These are phyloP conservation scores for Pogonophryne albipinna DNA, from an alignment of 2,797 vertebrate genomes.

Conservation along the genomic window DNA sequence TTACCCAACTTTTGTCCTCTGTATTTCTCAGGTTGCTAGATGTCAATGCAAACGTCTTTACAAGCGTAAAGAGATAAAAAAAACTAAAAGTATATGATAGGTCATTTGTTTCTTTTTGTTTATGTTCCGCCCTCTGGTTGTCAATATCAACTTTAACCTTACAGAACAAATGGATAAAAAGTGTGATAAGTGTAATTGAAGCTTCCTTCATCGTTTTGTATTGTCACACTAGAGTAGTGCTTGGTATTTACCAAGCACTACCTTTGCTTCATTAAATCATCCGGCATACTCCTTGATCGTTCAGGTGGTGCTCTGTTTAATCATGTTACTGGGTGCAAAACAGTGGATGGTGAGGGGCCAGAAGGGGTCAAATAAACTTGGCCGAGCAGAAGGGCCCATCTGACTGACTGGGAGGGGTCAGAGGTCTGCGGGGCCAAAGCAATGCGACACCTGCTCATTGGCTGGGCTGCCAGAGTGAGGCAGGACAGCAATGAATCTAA, in stretches of 20 bases:
- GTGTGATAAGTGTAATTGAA: not conserved
- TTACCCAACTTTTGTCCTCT: not conserved
- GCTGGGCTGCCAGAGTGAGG: slow-evolving; percentile 38
- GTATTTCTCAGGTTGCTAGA: not conserved
- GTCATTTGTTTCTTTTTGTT: not conserved
- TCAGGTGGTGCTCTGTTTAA: slow-evolving; percentile 25
- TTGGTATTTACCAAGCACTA: slow-evolving; percentile 12
- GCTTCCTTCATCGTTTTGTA: not conserved
- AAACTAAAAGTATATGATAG: not conserved
- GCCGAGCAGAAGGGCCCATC: slow-evolving; percentile 36
- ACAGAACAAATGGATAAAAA: not conserved
- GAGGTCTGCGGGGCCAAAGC: slow-evolving; percentile 53
- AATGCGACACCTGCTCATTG: slow-evolving; percentile 62
- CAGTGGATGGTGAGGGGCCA: slow-evolving; percentile 55
- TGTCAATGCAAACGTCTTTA: not conserved
- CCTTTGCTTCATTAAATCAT: not conserved
- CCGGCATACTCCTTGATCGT: not conserved
- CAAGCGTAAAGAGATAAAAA: not conserved
- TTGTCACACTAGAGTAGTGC: not conserved
- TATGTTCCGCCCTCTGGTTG: not conserved
- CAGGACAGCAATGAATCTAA: slow-evolving; percentile 38
- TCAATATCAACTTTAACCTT: not conserved
- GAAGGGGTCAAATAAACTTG: slow-evolving; percentile 60
- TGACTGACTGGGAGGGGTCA: slow-evolving; percentile 54
- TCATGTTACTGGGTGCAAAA: slow-evolving; percentile 32